Base-by-base conservation (phyloP, 2,113 vertebrate species). In the Poeciliopsis prolifica region DNA sequence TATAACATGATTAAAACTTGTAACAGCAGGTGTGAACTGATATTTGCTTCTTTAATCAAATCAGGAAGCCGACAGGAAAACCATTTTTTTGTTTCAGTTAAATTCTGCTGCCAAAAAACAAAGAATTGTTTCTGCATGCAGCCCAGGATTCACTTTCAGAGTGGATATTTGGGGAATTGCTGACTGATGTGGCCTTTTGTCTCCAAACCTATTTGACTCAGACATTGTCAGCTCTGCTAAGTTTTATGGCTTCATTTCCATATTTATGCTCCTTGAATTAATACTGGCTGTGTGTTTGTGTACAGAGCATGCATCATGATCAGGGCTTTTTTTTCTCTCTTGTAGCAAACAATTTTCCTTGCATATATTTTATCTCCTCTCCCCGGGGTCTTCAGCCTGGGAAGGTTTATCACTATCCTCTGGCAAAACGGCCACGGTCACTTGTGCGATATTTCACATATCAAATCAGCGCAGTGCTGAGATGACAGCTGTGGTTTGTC, bases 391-490 rank as follows among this genome's bases (percentile, higher is more conserved):
- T 83, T 84, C 77, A 85, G 60, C 83, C 5, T 35, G 17, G 70
- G 74, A 77, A 81, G 68, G 78, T 91, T 87, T 76, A 87, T 88
- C 78, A 68, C 79, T 70, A 75, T 75, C 30, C 51, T 37, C 60
- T 72, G 73, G 83, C 68, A 75, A 86, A 9, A 77, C 60, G 77
- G 71, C 75, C 66, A 51, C 65, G 78, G 84, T 77, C 88, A 88
- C 88, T 89, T 82, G 72, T 87, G 85, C 77, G n/a, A 88, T 91
- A 85, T 88, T 91, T 90, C 81, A 81, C 81, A 31, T 48, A 75
- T 81, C 69, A 86, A 85, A 89, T 87, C 81, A 78, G 81, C 19
- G 11, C 66, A 58, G 73, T 78, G n/a, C 77, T 82, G 61, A 72
- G 64, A 48, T 84, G 86, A 90, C 90, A 85, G 44, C 79, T 62